Percentiles rank a stretch among this genome's conserved stretches.
phyloP scores from a whole-genome alignment of 2,113 vertebrate genomes.

The Planiliza haematocheilus region DNA sequence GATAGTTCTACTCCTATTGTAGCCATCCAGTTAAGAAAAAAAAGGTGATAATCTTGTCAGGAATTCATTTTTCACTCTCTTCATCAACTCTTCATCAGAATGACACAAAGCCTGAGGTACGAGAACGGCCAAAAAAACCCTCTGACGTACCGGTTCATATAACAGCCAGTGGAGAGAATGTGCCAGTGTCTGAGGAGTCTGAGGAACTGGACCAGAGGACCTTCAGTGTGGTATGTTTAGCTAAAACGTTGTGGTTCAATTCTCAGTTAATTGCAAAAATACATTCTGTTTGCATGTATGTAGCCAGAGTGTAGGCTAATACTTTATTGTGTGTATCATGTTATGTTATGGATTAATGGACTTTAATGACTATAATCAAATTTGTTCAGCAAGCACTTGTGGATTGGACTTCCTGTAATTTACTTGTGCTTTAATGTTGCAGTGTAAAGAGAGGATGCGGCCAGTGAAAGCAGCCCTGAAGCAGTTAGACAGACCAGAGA shows the following conservation, averaged over 20 bases:
- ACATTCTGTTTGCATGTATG: too few relatives aligned
- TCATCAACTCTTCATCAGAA: slow-evolving; percentile 72
- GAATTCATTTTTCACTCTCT: not conserved
- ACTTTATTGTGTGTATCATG: too few relatives aligned
- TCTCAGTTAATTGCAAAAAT: too few relatives aligned
- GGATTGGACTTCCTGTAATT: not conserved
- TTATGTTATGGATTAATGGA: too few relatives aligned
- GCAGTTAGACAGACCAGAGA: slow-evolving; percentile 96
- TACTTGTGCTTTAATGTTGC: not conserved
- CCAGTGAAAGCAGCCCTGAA: slow-evolving; percentile 98
- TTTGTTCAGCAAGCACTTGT: too few relatives aligned
- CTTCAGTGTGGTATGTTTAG: slow-evolving; percentile 92
- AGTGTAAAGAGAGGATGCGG: slow-evolving; percentile 99
- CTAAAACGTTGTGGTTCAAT: too few relatives aligned
- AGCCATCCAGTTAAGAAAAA: too few relatives aligned
- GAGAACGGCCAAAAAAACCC: slow-evolving; percentile 89
- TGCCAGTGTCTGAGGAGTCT: slow-evolving; percentile 91
- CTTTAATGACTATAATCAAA: too few relatives aligned
- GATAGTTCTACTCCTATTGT: not conserved
- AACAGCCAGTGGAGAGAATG: slow-evolving; percentile 88
- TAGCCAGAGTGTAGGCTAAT: too few relatives aligned
- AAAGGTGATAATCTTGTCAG: not conserved
- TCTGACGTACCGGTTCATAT: slow-evolving; percentile 91
- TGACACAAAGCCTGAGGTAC: slow-evolving; percentile 88
- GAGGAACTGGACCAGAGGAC: slow-evolving; percentile 98